phyloP scores from a whole-genome alignment of 2,113 vertebrate genomes.

The Dicerorhinus sumatrensis region DNA sequence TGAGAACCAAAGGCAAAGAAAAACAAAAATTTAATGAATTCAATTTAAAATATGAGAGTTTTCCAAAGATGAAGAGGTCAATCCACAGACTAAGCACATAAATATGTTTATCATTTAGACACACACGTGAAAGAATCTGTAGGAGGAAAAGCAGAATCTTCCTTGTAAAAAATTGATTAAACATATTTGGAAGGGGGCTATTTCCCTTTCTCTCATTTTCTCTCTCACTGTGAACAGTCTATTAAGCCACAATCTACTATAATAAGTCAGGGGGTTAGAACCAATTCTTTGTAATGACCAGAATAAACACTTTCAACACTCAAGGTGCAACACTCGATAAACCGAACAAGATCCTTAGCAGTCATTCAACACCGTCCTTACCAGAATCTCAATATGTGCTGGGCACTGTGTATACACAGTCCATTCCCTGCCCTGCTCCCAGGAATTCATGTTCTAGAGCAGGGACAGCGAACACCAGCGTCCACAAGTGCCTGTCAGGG shows the following conservation, averaged over 20 bases:
- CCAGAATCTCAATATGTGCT: not conserved
- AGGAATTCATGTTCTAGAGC: not conserved
- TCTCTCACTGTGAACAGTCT: not conserved
- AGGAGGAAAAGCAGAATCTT: not conserved
- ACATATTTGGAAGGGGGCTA: not conserved
- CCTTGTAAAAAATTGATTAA: not conserved
- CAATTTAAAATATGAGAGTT: constrained; percentile 8
- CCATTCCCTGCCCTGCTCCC: not conserved
- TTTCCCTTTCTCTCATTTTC: not conserved
- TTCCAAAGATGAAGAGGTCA: not conserved
- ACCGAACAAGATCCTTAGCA: not conserved
- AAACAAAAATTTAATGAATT: not conserved
- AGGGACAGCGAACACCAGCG: not conserved
- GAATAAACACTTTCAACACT: not conserved
- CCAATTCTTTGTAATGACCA: not conserved
- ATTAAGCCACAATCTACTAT: not conserved
- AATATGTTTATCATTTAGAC: not conserved
- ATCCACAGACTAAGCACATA: not conserved
- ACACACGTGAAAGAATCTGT: not conserved
- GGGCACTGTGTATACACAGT: not conserved
- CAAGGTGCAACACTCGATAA: not conserved
- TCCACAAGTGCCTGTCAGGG: not conserved
- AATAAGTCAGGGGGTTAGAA: not conserved
- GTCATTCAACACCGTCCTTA: not conserved
- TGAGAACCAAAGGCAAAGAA: constrained; percentile 21